These are phyloP conservation scores for Smittia aterrima DNA, from an alignment of 2,888 invertebrate species.

Conservation along the genomic window DNA sequence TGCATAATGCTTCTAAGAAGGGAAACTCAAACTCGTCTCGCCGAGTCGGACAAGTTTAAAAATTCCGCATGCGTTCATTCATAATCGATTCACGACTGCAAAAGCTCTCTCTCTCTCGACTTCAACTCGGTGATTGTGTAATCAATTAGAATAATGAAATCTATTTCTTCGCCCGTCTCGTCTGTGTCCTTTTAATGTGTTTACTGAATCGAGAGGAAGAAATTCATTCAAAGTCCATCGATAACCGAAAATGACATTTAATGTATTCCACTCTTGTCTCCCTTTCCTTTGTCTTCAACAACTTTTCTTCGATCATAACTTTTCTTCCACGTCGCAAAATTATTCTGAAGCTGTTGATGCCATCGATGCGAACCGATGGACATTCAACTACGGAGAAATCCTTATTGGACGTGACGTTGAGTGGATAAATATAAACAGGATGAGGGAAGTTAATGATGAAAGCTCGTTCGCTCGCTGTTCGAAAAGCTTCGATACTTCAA, in stretches of 20 bases:
- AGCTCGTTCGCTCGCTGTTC: not conserved
- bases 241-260: slow-evolving; percentile 32
- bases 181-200: not conserved
- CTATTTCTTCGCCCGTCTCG: slow-evolving; percentile 6
- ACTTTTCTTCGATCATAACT: not conserved
- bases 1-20: no score
- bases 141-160: slow-evolving; percentile 31
- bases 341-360: not conserved
- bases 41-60: no score
- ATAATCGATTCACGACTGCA: no score
- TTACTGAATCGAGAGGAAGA: slow-evolving; percentile 12
- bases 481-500: no score
- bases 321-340: not conserved
- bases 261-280: slow-evolving; percentile 14
- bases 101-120: not conserved
- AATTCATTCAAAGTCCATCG: slow-evolving; percentile 25
- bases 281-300: not conserved
- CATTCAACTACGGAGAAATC: not conserved
- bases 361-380: not conserved
- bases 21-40: no score
- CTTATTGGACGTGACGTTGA: slow-evolving; percentile 26
- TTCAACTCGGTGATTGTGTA: slow-evolving; percentile 17
- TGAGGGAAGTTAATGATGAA: not conserved
- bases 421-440: not conserved
- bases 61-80: no score